Evolutionary conservation across 2,113 vertebrate genomes (phyloP), one percentile per base, ranked within the genome.

Genomic region (Microcebus griseorufus): DNA sequence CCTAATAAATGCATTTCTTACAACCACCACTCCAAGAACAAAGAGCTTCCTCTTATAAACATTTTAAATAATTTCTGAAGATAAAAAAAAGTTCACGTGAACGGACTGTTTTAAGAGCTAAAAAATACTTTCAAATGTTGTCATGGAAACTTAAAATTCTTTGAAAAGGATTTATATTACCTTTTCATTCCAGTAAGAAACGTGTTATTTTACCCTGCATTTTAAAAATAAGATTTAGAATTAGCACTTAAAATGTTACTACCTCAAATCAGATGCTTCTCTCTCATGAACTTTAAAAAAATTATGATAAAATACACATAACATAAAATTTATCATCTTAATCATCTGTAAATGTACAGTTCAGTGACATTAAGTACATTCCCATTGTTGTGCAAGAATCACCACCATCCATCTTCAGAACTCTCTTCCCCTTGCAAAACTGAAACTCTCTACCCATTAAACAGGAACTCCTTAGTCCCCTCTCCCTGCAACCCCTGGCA

Each of bases 171-270:
- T 45, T 96, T 88, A 64, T 42, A 85, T 73, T 88, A 92, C 94
- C 64, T 92, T 96, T 94, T 92, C 17, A 88, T 82, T 93, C 72
- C 91, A 58, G 27, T 53, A 96, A 93, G n/a, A 93, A 96, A 95
- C 37, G 32, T 62, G n/a, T 60, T 83, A 81, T 84, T 86, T 80
- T 93, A 88, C 13, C 12, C n/a, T 93, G 32, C 9, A 84, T 89
- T 90, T 97, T 70, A 79, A 96, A 70, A 97, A 76, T 81, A 84
- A 91, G 53, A 11, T 29, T 96, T 88, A 90, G 88, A 93, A 94
- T 90, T 42, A 96, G 34, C 58, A 94, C 69, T 78, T 62, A 58
- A 96, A 91, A 95, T 45, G 45, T 90, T 85, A 88, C n/a, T 81
- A 51, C 10, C 29, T 80, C 34, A 88, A 67, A 60, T 6, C 88